Evolutionary conservation across 2,888 invertebrate genomes (phyloP).

Genomic region (Chaitophorus viminalis): DNA sequence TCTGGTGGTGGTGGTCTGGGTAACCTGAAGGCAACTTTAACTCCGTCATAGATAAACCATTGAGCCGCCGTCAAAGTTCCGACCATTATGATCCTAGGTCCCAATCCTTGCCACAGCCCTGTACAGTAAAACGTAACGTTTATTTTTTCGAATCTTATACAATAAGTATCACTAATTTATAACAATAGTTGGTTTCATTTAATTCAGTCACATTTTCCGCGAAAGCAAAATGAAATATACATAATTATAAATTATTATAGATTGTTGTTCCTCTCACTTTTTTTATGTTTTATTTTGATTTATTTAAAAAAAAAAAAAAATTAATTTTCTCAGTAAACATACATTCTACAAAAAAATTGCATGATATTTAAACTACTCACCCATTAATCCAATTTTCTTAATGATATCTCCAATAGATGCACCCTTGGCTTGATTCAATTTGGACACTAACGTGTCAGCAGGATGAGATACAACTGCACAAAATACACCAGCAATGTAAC

Average conservation of each 20-base stretch:
- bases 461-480: conserved; percentile 99
- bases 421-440: conserved; percentile 91
- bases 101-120: conserved; percentile 89
- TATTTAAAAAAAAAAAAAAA: too few relatives aligned
- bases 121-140: conserved; percentile 16
- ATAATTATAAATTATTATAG: too few relatives aligned
- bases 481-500: conserved; percentile 98
- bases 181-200: background rate
- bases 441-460: conserved; percentile 96
- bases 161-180: background rate
- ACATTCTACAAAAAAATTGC: background rate
- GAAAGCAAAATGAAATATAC: too few relatives aligned
- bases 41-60: conserved; percentile 98
- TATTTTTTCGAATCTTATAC: background rate
- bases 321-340: too few relatives aligned
- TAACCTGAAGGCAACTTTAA: conserved; percentile 84
- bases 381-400: conserved; percentile 77
- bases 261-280: too few relatives aligned
- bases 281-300: too few relatives aligned
- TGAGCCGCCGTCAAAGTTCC: conserved; percentile 95
- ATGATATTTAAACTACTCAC: conserved; percentile 65
- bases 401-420: conserved; percentile 78
- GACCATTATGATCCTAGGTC: conserved; percentile 95
- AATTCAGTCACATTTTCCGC: background rate
- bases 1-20: conserved; percentile 96